Evolutionary conservation across 2,797 vertebrate genomes (phyloP).

Genomic region (Tiaroga cobitis): DNA sequence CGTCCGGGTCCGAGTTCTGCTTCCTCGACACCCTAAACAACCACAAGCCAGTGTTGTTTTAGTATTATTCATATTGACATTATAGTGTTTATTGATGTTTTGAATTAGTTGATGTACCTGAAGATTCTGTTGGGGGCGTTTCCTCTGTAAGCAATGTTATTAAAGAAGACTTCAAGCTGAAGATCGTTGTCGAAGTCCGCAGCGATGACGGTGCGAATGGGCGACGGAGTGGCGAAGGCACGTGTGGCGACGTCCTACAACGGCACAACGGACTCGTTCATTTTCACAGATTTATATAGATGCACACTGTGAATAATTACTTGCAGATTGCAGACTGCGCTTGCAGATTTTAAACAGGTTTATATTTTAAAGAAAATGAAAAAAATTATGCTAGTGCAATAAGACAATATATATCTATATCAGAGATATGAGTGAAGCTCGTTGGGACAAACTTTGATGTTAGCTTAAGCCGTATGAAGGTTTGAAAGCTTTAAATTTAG

Average conservation of each 20-base stretch:
- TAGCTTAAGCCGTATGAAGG: background rate
- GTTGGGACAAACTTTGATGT: too few relatives aligned
- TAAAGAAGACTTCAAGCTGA: conserved; percentile 94
- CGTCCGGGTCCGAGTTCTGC: conserved; percentile 81
- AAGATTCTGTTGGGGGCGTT: conserved; percentile 89
- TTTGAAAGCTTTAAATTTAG: too few relatives aligned
- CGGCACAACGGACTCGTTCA: background rate
- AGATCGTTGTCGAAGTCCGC: conserved; percentile 95
- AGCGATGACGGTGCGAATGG: conserved; percentile 88
- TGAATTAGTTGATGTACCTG: conserved; percentile 73
- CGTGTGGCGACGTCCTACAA: conserved; percentile 86
- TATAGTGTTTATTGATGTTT: background rate
- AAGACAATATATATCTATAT: background rate
- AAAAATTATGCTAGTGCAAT: background rate
- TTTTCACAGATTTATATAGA: background rate
- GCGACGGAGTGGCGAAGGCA: conserved; percentile 86
- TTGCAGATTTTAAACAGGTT: background rate
- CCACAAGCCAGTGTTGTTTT: background rate
- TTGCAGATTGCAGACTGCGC: background rate
- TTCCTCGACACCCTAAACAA: conserved; percentile 82
- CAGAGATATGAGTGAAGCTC: too few relatives aligned
- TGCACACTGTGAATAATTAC: background rate
- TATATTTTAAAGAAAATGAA: background rate
- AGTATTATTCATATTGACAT: background rate
- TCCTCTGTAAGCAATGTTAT: conserved; percentile 92